Evolutionary conservation across 2,888 invertebrate genomes (phyloP), one percentile per base, ranked within the genome.

Genomic region (Drosophila prostipennis): DNA sequence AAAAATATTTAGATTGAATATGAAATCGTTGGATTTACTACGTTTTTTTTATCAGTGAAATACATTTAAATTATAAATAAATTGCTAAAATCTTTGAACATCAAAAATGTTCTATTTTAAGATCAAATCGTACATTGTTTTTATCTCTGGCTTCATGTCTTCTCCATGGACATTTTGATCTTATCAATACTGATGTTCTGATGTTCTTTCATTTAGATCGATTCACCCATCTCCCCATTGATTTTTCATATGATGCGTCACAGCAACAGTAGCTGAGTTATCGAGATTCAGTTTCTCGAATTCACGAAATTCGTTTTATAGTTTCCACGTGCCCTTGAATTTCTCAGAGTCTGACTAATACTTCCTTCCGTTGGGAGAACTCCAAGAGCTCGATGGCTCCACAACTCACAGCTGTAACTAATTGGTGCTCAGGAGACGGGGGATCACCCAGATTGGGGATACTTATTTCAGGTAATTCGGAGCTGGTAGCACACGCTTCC

Each of bases 351-450:
- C 80, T 85, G 86, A 85, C 82, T 85, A 83, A 83, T 82, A 80
- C 82, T 83, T 83, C 82, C 82, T 85, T 82, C 82, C 82, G 84
- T 46, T 55, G 55, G n/a, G n/a, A 13, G 45, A 43, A 16, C 29
- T 37, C 40, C 39, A 29, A 14, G 26, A 46, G 29, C 46, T 29
- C 29, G 14, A 46, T 46, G 46, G 11, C 3, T 34, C 48, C 48
- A 40, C 36, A 40, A 65, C 58, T 49, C 61, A 71, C 73, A 77
- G 78, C 78, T 82, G 78, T 82, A 82, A 85, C 85, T 82, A 82
- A 83, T 80, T 83, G 81, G 69, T 14, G 69, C 16, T 32, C 53
- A 10, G 39, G 34, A 34, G 51, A 16, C n/a, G 45, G 64, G 51
- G 64, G 19, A 45, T 43, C 51, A 29, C 61, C 61, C 61, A 45